phyloP scores from a whole-genome alignment of 1,140 invertebrate species.

The Rhagoletis zephyria region DNA sequence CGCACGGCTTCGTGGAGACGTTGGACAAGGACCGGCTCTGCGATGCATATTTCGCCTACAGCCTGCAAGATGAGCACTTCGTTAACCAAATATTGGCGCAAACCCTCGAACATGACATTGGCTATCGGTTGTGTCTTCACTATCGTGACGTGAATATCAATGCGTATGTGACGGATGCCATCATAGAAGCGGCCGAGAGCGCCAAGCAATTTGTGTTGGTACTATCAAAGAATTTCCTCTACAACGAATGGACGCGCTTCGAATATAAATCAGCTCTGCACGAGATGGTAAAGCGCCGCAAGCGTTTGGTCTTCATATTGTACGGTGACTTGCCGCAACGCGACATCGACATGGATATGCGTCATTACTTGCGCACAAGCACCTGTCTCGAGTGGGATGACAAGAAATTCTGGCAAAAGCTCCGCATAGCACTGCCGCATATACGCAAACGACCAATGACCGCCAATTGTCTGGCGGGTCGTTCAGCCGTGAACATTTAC shows the following conservation, averaged over 20 bases:
- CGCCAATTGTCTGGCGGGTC: conserved; percentile 60
- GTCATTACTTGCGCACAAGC: conserved; percentile 90
- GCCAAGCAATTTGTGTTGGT: conserved; percentile 91
- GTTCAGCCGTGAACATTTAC: conserved; percentile 77
- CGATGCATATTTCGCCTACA: conserved; percentile 93
- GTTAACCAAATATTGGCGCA: conserved; percentile 88
- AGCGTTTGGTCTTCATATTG: conserved; percentile 88
- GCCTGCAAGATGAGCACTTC: conserved; percentile 90
- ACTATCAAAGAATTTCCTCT: conserved; percentile 92
- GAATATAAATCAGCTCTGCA: conserved; percentile 94
- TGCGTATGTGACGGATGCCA: conserved; percentile 88
- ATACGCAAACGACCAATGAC: conserved; percentile 68
- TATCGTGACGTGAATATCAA: conserved; percentile 89
- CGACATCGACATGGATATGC: conserved; percentile 90
- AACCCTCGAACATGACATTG: conserved; percentile 84
- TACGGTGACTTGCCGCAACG: conserved; percentile 87
- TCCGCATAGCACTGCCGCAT: conserved; percentile 90
- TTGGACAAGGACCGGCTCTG: conserved; percentile 88
- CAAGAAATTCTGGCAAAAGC: conserved; percentile 94
- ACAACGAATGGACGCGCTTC: conserved; percentile 94
- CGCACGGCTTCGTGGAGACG: conserved; percentile 80
- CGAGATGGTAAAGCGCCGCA: conserved; percentile 87
- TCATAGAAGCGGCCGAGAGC: conserved; percentile 91
- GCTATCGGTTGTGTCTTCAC: conserved; percentile 87
- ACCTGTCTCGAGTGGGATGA: conserved; percentile 93